Conservation (phyloP, 2,113 vertebrate species). For the Panthera leo region DNA sequence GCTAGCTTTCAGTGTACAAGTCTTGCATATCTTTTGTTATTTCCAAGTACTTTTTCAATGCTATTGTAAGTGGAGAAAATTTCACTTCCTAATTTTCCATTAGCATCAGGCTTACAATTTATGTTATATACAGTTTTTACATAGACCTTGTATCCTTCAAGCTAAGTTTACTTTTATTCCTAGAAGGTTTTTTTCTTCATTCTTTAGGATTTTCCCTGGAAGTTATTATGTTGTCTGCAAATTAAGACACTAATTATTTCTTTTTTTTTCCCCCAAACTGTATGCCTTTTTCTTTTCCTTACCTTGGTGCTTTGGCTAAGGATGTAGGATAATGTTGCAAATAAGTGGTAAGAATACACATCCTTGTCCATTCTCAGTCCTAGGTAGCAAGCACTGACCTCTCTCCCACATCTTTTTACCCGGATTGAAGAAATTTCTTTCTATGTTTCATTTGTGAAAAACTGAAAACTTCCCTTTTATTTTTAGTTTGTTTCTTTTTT, state of each 20-base stretch:
- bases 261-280: background rate
- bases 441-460: background rate
- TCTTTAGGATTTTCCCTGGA: background rate
- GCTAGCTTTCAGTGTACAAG: background rate
- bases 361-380: background rate
- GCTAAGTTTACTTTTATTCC: background rate
- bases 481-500: background rate
- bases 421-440: background rate
- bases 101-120: background rate
- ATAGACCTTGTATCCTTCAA: background rate
- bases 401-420: background rate
- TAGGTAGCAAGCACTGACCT: background rate
- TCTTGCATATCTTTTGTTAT: background rate
- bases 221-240: background rate
- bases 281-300: background rate
- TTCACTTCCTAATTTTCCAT: background rate
- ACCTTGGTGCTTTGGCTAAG: background rate
- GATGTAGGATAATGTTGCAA: background rate
- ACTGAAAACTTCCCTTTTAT: background rate
- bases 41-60: background rate
- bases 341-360: background rate
- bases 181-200: background rate
- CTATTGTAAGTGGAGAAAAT: background rate
- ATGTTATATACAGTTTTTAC: background rate
- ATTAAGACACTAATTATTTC: background rate